Evolutionary conservation across 2,888 invertebrate genomes (phyloP).

Genomic region (Ormia ochracea): DNA sequence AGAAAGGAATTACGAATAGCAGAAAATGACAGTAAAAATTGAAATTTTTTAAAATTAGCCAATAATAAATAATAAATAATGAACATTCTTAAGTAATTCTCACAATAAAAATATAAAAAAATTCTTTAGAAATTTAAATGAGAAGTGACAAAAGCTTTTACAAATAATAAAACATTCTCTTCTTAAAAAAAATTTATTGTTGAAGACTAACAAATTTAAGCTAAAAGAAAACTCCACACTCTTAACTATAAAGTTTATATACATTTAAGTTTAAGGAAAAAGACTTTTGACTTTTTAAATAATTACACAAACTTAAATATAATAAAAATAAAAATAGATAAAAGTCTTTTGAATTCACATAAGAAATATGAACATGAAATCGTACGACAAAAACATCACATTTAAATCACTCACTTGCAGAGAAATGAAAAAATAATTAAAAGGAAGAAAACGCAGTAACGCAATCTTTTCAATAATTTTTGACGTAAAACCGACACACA

Average conservation of each 20-base stretch:
- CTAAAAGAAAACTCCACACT: background rate
- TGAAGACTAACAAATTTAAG: background rate
- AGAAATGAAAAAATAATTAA: conserved; percentile 8
- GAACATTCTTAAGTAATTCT: background rate
- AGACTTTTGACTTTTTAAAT: conserved; percentile 32
- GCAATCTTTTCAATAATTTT: conserved; percentile 65
- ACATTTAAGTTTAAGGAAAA: conserved; percentile 15
- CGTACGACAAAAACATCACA: conserved; percentile 61
- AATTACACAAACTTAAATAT: too few relatives aligned
- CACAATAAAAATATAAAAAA: background rate
- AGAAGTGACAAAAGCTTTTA: conserved; percentile 12
- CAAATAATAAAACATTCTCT: conserved; percentile 8
- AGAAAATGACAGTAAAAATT: too few relatives aligned
- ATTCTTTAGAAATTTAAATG: background rate
- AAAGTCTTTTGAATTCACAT: conserved; percentile 39
- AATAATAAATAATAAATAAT: background rate
- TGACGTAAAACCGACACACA: conserved; percentile 55
- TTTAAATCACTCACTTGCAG: conserved; percentile 20
- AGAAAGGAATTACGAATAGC: background rate
- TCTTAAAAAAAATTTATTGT: conserved; percentile 18
- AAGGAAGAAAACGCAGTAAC: conserved; percentile 55
- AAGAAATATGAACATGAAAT: conserved; percentile 68
- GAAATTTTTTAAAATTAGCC: too few relatives aligned
- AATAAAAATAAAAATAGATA: background rate
- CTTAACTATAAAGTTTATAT: conserved; percentile 6